phyloP scores from a whole-genome alignment of 1,140 invertebrate genomes.

The Euura lappo region DNA sequence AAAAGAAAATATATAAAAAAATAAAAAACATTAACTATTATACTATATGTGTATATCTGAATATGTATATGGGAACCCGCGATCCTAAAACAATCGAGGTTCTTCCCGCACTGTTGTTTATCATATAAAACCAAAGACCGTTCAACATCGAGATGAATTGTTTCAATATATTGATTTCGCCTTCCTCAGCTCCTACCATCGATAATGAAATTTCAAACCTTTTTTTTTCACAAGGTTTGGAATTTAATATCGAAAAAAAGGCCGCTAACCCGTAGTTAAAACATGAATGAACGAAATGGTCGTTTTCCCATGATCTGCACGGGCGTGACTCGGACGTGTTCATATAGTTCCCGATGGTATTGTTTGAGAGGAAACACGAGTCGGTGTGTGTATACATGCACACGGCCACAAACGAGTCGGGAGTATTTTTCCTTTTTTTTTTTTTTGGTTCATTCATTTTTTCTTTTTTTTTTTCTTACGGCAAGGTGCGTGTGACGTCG shows the following conservation, averaged over 20 bases:
- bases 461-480: background rate
- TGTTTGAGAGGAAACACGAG: constrained; percentile 15
- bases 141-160: constrained; percentile 35
- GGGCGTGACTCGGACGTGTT: background rate
- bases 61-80: constrained; percentile 17
- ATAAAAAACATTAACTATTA: constrained; percentile 26
- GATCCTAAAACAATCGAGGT: background rate
- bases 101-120: constrained; percentile 42
- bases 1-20: constrained; percentile 14
- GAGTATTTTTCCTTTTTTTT: background rate
- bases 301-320: constrained; percentile 19
- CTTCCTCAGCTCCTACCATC: background rate
- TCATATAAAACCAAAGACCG: constrained; percentile 57
- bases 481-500: constrained; percentile 3
- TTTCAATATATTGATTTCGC: constrained; percentile 13
- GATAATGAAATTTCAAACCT: background rate
- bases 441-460: too few species aligned
- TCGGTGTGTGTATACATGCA: constrained; percentile 10
- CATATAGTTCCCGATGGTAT: constrained; percentile 1
- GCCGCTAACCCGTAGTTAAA: too few species aligned
- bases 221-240: background rate
- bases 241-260: background rate
- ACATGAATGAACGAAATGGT: background rate
- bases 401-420: background rate
- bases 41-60: constrained; percentile 43